A percentile compares a stretch with the other conserved stretches of the same genome.
Evolutionary conservation across 2,797 vertebrate genomes (phyloP).

Genomic region (Novumbra hubbsi): DNA sequence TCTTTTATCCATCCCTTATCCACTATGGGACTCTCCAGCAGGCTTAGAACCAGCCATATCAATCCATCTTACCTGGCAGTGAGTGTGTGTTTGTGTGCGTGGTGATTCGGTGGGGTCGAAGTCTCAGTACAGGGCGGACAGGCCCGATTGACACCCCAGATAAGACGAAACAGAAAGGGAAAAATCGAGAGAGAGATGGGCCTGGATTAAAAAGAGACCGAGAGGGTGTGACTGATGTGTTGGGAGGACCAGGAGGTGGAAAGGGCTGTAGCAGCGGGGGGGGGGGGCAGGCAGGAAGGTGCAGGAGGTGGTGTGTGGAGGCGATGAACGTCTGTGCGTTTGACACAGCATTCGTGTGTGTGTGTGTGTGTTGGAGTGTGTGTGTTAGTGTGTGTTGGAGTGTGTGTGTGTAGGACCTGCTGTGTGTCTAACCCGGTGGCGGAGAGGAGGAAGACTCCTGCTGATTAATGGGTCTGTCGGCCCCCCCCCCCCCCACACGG

Average conservation of each 20-base stretch:
- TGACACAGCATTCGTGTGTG: constrained; percentile 1
- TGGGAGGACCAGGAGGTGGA: constrained; percentile 49
- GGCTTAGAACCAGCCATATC: constrained; percentile 44
- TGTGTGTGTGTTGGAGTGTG: constrained; percentile 8
- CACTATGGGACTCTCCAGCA: constrained; percentile 42
- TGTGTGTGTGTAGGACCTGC: not conserved
- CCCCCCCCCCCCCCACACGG: constrained; percentile 72
- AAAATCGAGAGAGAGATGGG: constrained; percentile 32
- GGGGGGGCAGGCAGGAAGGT: constrained; percentile 13
- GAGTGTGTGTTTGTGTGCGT: constrained; percentile 5
- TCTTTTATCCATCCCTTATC: constrained; percentile 6
- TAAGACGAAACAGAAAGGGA: constrained; percentile 32
- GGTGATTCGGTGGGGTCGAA: constrained; percentile 45
- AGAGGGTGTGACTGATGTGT: constrained; percentile 44
- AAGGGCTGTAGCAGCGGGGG: too few species aligned
- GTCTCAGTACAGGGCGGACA: constrained; percentile 24
- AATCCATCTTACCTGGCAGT: constrained; percentile 42
- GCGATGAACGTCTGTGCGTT: constrained; percentile 27
- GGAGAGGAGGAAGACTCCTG: constrained; percentile 47
- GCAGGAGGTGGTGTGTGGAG: constrained; percentile 22
- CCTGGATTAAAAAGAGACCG: constrained; percentile 41
- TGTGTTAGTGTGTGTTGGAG: not conserved
- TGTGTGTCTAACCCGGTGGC: constrained; percentile 1
- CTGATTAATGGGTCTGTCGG: constrained; percentile 77
- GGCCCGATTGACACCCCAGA: constrained; percentile 45